These are phyloP conservation scores for Dascillus cervinus DNA, from an alignment of 2,888 invertebrate genomes.

Conservation along the genomic window DNA sequence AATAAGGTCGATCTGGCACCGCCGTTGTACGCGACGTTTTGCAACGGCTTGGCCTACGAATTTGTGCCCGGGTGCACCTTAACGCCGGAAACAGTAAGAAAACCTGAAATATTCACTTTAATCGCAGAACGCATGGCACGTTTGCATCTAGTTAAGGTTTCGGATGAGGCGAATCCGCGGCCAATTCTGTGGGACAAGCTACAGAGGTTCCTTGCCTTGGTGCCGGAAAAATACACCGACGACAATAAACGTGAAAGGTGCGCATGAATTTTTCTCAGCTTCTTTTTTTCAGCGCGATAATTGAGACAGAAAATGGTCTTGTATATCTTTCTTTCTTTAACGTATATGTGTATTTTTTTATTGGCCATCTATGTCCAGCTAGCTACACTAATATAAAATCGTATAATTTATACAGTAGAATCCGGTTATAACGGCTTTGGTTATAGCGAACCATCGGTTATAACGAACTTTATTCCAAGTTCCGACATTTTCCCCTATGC, in stretches of 20 bases:
- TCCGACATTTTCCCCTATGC: too few species aligned
- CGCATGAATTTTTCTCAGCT: too few species aligned
- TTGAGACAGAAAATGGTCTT: too few species aligned
- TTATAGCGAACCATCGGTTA: too few species aligned
- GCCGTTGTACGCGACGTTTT: conserved; percentile 80
- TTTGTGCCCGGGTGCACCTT: conserved; percentile 78
- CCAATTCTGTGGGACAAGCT: conserved; percentile 73
- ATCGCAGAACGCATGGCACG: conserved; percentile 78
- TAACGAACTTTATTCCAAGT: too few species aligned
- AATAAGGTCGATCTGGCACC: conserved; percentile 75
- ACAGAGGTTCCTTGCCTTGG: conserved; percentile 62
- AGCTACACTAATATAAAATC: too few species aligned
- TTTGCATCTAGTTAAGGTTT: conserved; percentile 60
- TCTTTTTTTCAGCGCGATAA: too few species aligned
- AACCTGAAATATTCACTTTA: conserved; percentile 60
- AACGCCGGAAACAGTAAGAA: conserved; percentile 54
- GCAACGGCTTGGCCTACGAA: conserved; percentile 90
- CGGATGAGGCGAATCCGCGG: conserved; percentile 32
- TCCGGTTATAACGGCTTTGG: too few species aligned
- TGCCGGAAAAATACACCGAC: conserved; percentile 65
- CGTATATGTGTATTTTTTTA: too few species aligned
- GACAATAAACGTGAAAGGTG: conserved; percentile 64
- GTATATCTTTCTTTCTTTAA: too few species aligned
- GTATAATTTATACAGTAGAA: too few species aligned
- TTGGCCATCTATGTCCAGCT: too few species aligned